Base-by-base conservation (phyloP, 2,113 vertebrate species). In the Ictalurus furcatus region DNA sequence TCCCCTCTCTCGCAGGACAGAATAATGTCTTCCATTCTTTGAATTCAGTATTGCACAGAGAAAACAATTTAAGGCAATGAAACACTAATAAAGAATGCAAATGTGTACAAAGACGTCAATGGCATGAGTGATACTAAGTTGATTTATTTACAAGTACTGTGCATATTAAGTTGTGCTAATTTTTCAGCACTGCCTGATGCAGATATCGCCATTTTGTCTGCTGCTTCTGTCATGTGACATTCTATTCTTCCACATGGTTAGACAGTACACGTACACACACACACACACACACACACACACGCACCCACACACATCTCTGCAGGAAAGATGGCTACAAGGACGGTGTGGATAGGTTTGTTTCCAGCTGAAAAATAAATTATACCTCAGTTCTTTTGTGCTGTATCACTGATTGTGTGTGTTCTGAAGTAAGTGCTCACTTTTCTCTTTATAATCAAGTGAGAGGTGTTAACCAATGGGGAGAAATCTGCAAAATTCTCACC, bases 381-480 rank as follows among this genome's bases (percentile, higher is more conserved):
- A 65, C 1, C 44, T 82, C 48, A 44, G 23, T 25, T 59, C 56
- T 34, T 87, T 67, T 56, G 40, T 40, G 58, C 85, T 58, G 65
- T 56, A 17, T 44, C 58, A 86, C 11, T 21, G 4, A 37, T 89
- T 86, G 16, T n/a, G 23, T 67, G 48, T 78, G 61, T 69, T 78
- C 44, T 61, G 82, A 52, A 52, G 12, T 52, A 23, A 44, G 2
- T 25, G 44, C 14, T 44, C 23, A 34, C 2, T 5, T 28, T 23
- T 69, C 25, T 65, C 56, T 84, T 61, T 61, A 34, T 86, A 74
- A 81, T 81, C 25, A 86, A 86, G 54, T 78, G 85, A 78, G 34
- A 16, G 52, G 1, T 80, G 28, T 65, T 80, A 80, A 74, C n/a
- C 84, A 87, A 90, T 86, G 84, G 78, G 83, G 28, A 13, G 69